Evolutionary conservation across 2,888 invertebrate species (phyloP).

Genomic region (Scaeva pyrastri): DNA sequence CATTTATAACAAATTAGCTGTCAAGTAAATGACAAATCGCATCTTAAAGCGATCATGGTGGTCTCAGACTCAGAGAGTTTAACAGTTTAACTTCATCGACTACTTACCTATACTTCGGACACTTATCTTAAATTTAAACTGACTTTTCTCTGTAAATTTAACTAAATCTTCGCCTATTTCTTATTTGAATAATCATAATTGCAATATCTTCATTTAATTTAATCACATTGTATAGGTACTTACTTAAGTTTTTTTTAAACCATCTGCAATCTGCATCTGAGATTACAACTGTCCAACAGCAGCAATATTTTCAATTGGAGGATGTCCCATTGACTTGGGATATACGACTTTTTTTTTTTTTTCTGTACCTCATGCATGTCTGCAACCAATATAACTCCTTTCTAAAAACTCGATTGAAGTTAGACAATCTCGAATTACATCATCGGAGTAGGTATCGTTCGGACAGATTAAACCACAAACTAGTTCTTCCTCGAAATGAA

Average conservation of each 20-base stretch:
- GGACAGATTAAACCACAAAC: constrained; percentile 17
- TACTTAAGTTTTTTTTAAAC: neutral
- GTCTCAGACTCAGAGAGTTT: neutral
- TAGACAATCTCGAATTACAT: constrained; percentile 26
- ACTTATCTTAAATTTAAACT: neutral
- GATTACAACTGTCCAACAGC: constrained; percentile 1
- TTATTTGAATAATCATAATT: neutral
- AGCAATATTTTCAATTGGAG: neutral
- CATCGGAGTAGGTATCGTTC: neutral
- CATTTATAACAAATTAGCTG: neutral
- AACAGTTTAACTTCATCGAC: neutral
- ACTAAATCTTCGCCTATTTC: neutral
- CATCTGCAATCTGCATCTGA: neutral
- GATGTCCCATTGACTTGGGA: constrained; percentile 14
- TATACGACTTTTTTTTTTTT: neutral
- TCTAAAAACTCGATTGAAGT: constrained; percentile 36
- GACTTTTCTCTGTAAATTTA: neutral
- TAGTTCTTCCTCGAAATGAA: constrained; percentile 26
- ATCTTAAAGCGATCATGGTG: neutral
- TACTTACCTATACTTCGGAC: neutral
- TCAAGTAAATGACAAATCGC: constrained; percentile 4
- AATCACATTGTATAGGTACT: constrained; percentile 22
- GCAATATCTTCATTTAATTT: constrained; percentile 30
- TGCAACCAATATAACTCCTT: constrained; percentile 46
- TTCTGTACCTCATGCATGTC: neutral